Evolutionary conservation across 2,888 invertebrate species (phyloP), one percentile per base, ranked within the genome.

Genomic region (Clanis bilineata): DNA sequence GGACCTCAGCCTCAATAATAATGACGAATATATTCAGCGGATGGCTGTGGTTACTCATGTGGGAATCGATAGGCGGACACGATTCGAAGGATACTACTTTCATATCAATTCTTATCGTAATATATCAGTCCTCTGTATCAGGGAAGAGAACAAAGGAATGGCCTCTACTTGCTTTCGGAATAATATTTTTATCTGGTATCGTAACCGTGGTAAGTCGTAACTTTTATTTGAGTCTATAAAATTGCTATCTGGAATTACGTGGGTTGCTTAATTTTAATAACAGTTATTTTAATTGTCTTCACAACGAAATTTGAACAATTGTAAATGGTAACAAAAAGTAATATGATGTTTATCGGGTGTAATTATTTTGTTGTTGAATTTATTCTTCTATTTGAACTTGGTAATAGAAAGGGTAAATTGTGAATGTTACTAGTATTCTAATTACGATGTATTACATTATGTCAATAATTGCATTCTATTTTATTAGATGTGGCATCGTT

Each of bases 1-100:
- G 95, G 94, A 93, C 93, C 57, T 93, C 95, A 39, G 85, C 94
- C 15, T 87, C 93, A 59, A 92, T 94, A 51, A 92, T 93, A 58
- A 80, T 93, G 64, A 83, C 90, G 38, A 95, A 94, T 69, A 78
- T 94, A 41, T 73, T 93, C 21, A 87, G 94, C 12, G 94, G 94
- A 1, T 88, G 94, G 79, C 79, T 94, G 1, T 93, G 93, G 74
- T 93, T 94, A 2, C 80, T 94, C 44, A 76, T 95, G 60, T 93
- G 93, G 83, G 93, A 94, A 61, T 83, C 88, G 0, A 86, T 89
- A 15, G 81, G 86, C 1, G 92, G 90, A 0, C 77, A 74, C n/a
- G 73, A 84, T 1, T 77, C 68, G 12, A 88, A 86, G 51, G 93
- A 93, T 63, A 85, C 92, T 28, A 92, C 93, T 36, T 94, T 94